Conservation (phyloP, 2,797 vertebrate species). For the Streptopelia turtur region DNA sequence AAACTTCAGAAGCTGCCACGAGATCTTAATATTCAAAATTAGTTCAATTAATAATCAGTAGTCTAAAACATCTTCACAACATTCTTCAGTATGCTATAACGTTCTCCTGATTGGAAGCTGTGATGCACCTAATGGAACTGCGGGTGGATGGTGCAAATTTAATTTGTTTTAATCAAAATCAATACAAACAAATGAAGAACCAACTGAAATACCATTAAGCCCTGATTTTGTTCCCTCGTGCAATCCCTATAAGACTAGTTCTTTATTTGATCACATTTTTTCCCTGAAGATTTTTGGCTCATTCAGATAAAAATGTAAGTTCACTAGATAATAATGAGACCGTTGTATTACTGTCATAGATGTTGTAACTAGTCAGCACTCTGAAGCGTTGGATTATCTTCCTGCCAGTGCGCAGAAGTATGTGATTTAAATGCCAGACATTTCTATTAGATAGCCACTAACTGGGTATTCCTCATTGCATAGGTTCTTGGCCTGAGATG, state of each 20-base stretch:
- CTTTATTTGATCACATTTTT: background rate
- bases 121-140: background rate
- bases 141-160: background rate
- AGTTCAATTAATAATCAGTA: background rate
- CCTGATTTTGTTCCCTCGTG: background rate
- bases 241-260: background rate
- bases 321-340: background rate
- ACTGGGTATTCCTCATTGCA: background rate
- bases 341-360: background rate
- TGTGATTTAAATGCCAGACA: background rate
- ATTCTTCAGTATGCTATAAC: background rate
- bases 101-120: background rate
- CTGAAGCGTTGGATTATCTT: background rate
- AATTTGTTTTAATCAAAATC: background rate
- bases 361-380: background rate
- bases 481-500: background rate
- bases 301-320: background rate
- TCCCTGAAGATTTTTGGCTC: background rate
- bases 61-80: background rate
- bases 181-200: background rate
- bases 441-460: background rate
- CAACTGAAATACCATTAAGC: background rate
- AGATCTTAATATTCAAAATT: background rate
- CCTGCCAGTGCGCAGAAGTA: background rate
- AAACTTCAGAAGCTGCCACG: background rate